Base-by-base conservation (phyloP, 1,140 invertebrate species). In the Dreissena polymorpha region DNA sequence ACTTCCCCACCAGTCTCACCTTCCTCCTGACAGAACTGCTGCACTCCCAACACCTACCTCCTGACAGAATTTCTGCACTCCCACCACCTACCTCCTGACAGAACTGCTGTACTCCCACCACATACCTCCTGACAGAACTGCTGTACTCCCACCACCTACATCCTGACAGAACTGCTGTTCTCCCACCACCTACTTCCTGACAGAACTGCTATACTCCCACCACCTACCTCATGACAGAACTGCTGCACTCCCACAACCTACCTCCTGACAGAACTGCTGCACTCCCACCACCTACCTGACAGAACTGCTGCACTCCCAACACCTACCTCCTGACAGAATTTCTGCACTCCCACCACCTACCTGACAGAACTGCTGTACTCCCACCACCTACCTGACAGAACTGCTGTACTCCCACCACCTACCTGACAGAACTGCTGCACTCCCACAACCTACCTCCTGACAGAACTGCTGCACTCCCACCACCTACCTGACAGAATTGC, bases 151-250 rank as follows among this genome's bases (percentile, higher is more conserved):
- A 39, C 39, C 39, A 39, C 89, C 87, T 89, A 95, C 94, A 91
- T 98, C 96, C 85, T 96, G 95, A 91, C 97, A 98, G 85, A 96
- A 95, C 86, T 94, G 91, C 81, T 98, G 97, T 69, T 99, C 96
- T 85, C 96, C 95, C 88, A 96, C 96, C n/a, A n/a, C n/a, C n/a
- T n/a, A n/a, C n/a, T n/a, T n/a, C n/a, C n/a, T n/a, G n/a, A n/a
- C n/a, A n/a, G n/a, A n/a, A n/a, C n/a, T n/a, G n/a, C n/a, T n/a
- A n/a, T n/a, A n/a, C n/a, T n/a, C n/a, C 39, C 39, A 39, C 39
- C 39, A 39, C 89, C 87, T 89, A 95, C 94, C 91, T 98, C 96
- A 84, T 96, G 95, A 91, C 97, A 98, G 85, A 96, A 95, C 86
- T 94, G 91, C 81, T 98, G 97, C 68, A 99, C 96, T 85, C 96